phyloP scores from a whole-genome alignment of 2,797 vertebrate genomes.

The Epinephelus malabaricus region DNA sequence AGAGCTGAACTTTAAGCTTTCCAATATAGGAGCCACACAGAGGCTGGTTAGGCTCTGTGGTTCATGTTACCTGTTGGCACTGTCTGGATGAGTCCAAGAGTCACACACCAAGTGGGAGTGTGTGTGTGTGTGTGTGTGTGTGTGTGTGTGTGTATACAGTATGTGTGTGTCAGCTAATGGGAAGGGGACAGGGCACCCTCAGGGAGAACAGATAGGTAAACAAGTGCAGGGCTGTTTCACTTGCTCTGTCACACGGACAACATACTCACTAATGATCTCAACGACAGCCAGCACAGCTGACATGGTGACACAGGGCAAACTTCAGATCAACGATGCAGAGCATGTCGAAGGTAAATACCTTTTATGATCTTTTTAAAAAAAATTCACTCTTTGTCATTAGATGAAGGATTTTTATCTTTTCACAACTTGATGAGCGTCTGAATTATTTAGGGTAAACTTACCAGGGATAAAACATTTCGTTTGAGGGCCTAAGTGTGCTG shows the following conservation, averaged over 20 bases:
- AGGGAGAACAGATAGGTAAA: constrained; percentile 45
- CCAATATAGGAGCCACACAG: background rate
- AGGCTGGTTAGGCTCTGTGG: background rate
- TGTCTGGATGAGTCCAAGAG: constrained; percentile 4
- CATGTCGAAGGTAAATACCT: constrained; percentile 72
- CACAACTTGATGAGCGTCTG: background rate
- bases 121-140: background rate
- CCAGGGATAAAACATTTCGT: background rate
- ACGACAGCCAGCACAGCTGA: constrained; percentile 64
- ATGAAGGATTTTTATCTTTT: background rate
- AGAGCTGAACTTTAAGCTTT: constrained; percentile 21
- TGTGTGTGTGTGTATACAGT: background rate
- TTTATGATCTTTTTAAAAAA: background rate
- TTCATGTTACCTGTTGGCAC: constrained; percentile 48
- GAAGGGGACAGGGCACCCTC: constrained; percentile 42
- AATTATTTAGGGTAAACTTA: background rate
- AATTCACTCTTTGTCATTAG: background rate
- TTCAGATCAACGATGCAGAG: constrained; percentile 59
- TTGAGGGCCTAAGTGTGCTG: background rate
- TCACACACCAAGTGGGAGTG: background rate
- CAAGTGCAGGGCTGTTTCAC: constrained; percentile 36
- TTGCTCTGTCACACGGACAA: constrained; percentile 6
- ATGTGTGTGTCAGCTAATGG: constrained; percentile 11
- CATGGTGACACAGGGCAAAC: constrained; percentile 77
- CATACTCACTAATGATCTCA: constrained; percentile 56